Evolutionary conservation across 2,113 vertebrate genomes (phyloP).

Genomic region (Colius striatus): DNA sequence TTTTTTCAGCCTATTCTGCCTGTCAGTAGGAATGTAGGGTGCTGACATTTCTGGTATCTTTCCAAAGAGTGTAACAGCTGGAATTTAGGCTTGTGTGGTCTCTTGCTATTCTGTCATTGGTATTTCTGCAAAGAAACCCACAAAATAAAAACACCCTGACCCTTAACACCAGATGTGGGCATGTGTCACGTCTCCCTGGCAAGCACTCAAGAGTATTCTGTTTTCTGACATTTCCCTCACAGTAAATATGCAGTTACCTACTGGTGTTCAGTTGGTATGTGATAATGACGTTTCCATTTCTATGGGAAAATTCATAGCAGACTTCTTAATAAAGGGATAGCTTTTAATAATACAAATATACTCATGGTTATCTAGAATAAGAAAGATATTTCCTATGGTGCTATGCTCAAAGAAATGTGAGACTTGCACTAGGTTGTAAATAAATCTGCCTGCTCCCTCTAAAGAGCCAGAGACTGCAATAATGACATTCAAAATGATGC

Average conservation of each 20-base stretch:
- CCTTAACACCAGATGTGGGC: not conserved
- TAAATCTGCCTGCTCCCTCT: conserved; percentile 21
- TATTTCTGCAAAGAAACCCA: not conserved
- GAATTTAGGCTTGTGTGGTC: not conserved
- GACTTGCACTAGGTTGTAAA: conserved; percentile 12
- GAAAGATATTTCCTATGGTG: not conserved
- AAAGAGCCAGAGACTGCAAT: not conserved
- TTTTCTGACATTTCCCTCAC: not conserved
- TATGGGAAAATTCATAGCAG: not conserved
- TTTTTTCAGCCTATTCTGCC: not conserved
- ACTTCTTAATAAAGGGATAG: not conserved
- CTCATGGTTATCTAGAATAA: not conserved
- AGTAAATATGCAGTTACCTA: not conserved
- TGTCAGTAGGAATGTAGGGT: not conserved
- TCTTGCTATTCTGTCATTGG: not conserved
- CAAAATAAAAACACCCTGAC: not conserved
- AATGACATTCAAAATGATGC: conserved; percentile 27
- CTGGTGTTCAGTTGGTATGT: not conserved
- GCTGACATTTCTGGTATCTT: not conserved
- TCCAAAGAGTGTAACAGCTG: conserved; percentile 22
- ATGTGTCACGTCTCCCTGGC: not conserved
- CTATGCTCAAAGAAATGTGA: not conserved
- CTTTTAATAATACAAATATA: not conserved
- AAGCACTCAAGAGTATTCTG: not conserved
- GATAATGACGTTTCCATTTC: not conserved